Percentiles rank a stretch among this genome's conserved stretches.
Evolutionary conservation across 92 coral and sea anemone genomes (phyloP).

Genomic region (Epizoanthus stellaris): DNA sequence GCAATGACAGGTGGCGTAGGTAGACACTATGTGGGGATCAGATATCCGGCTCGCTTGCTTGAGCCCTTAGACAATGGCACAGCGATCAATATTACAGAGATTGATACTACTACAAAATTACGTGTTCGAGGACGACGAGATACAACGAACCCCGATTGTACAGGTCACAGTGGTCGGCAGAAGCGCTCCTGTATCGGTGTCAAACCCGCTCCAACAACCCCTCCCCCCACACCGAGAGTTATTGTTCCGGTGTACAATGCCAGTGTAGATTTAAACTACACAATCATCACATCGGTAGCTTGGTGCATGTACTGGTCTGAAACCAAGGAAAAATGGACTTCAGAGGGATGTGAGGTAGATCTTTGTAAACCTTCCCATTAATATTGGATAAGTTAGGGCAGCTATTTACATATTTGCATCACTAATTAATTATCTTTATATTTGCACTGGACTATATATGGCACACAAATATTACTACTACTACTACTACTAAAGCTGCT

Average conservation of each 20-base stretch:
- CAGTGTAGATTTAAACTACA: constrained; percentile 66
- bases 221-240: constrained; percentile 44
- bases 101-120: background rate
- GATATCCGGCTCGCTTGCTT: constrained; percentile 14
- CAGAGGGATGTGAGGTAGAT: constrained; percentile 72
- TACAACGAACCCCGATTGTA: constrained; percentile 24
- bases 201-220: constrained; percentile 68
- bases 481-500: no score
- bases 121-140: background rate
- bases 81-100: background rate
- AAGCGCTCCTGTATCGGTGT: constrained; percentile 73
- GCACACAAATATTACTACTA: no score
- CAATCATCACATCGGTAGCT: constrained; percentile 55
- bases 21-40: constrained; percentile 70
- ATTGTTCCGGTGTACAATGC: constrained; percentile 49
- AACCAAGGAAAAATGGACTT: constrained; percentile 60
- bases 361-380: no score
- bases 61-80: background rate
- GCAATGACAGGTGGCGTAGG: constrained; percentile 63
- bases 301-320: constrained; percentile 78
- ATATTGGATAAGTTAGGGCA: background rate
- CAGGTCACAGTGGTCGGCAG: constrained; percentile 31
- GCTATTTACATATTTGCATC: background rate
- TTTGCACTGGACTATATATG: no score
- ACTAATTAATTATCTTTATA: no score